Conservation (phyloP, 2,797 vertebrate species). For the Lemur catta region DNA sequence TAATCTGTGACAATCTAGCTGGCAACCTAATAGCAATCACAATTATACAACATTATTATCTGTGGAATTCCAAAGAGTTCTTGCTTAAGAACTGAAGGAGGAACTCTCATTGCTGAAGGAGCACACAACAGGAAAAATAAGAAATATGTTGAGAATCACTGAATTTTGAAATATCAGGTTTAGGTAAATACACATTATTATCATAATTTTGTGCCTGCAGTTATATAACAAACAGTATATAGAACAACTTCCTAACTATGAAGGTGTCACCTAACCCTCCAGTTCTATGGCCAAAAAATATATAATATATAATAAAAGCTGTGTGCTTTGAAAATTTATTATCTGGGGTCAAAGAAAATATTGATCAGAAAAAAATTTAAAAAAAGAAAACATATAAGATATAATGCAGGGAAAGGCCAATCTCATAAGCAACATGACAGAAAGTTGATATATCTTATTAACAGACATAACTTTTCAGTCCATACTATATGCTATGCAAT, state of each 20-base stretch:
- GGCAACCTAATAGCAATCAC: neutral
- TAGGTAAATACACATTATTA: neutral
- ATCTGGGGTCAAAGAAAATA: neutral
- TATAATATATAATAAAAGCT: neutral
- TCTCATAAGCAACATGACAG: neutral
- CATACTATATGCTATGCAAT: neutral
- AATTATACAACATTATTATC: neutral
- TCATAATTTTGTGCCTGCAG: neutral
- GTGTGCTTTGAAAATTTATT: neutral
- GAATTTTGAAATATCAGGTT: neutral
- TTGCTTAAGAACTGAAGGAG: neutral
- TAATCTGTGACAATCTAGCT: neutral
- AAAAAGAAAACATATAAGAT: neutral
- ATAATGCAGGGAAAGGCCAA: neutral
- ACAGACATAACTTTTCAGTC: neutral
- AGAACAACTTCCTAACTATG: neutral
- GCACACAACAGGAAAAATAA: neutral
- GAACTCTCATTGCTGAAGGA: neutral
- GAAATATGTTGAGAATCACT: neutral
- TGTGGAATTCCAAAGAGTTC: neutral
- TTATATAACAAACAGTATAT: neutral
- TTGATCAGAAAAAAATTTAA: neutral
- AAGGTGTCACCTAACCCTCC: neutral
- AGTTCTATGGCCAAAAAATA: neutral
- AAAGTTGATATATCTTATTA: neutral